Percentiles rank a stretch among this genome's conserved stretches.
Conservation (phyloP, 1,140 invertebrate genomes). For the Bombyx mandarina region DNA sequence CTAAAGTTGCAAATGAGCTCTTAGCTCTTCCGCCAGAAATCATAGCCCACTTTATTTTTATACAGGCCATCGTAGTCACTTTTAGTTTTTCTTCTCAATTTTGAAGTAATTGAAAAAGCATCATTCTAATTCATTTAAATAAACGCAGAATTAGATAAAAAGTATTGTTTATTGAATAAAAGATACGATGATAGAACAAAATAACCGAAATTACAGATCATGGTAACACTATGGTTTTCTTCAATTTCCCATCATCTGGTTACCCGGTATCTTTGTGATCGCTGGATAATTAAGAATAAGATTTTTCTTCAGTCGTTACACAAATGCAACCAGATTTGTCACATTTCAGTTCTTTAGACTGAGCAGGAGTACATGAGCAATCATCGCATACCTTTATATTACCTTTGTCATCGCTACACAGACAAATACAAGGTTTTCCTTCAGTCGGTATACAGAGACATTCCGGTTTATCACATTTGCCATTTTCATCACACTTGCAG, state of each 20-base stretch:
- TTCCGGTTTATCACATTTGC: conserved; percentile 11
- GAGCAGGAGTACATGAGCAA: conserved; percentile 11
- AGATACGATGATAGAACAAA: no score
- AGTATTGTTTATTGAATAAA: no score
- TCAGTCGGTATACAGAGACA: conserved; percentile 17
- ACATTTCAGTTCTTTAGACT: conserved; percentile 8
- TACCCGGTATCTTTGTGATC: background rate
- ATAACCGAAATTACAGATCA: no score
- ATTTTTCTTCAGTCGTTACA: conserved; percentile 16
- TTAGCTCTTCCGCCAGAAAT: no score
- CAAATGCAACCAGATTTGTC: conserved; percentile 18
- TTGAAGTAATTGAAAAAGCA: no score
- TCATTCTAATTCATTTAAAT: no score
- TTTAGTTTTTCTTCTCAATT: no score
- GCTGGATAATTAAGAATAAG: conserved; percentile 25
- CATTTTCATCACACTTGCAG: conserved; percentile 10
- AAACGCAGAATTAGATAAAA: no score
- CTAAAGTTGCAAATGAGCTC: no score
- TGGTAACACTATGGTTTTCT: no score
- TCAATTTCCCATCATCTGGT: background rate
- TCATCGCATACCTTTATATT: conserved; percentile 10
- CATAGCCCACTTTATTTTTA: no score
- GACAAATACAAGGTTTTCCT: conserved; percentile 23
- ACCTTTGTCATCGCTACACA: conserved; percentile 16
- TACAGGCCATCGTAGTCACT: no score